These are phyloP conservation scores for Acipenser oxyrinchus DNA, from an alignment of 2,797 vertebrate genomes.

Conservation along the genomic window DNA sequence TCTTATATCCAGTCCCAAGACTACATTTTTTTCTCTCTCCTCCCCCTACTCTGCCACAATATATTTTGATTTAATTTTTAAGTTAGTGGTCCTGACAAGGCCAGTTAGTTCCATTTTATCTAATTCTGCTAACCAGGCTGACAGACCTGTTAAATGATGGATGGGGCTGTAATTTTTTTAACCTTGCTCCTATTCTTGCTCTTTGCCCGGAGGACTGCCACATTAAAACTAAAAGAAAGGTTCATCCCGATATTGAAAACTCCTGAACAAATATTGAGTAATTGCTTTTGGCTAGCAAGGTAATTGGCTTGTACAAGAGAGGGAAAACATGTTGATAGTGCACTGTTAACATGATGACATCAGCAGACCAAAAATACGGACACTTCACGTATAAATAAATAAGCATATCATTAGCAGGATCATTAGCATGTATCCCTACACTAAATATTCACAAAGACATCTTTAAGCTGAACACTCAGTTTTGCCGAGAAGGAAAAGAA, in stretches of 20 bases:
- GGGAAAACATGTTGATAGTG: constrained; percentile 23
- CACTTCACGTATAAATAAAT: constrained; percentile 43
- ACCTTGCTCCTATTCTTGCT: too few relatives aligned
- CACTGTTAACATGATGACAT: constrained; percentile 23
- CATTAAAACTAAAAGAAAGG: too few relatives aligned
- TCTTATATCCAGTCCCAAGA: too few relatives aligned
- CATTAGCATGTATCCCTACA: constrained; percentile 49
- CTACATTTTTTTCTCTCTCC: too few relatives aligned
- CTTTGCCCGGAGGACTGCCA: too few relatives aligned
- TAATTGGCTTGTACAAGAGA: constrained; percentile 14
- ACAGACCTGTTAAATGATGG: too few relatives aligned
- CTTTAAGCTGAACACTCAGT: constrained; percentile 50
- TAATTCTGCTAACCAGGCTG: too few relatives aligned
- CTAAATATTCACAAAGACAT: constrained; percentile 51
- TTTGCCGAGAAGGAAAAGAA: constrained; percentile 37
- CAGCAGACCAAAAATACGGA: constrained; percentile 27
- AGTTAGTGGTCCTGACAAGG: too few relatives aligned
- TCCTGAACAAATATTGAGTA: constrained; percentile 40
- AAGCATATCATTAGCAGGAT: constrained; percentile 51
- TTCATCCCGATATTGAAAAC: constrained; percentile 45
- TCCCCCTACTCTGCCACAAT: too few relatives aligned
- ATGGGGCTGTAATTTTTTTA: too few relatives aligned
- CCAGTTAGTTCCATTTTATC: too few relatives aligned
- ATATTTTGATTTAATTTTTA: too few relatives aligned
- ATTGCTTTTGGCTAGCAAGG: constrained; percentile 20